Percentiles rank a stretch among this genome's conserved stretches.
Evolutionary conservation across 2,113 vertebrate species (phyloP).

Genomic region (Microcebus ravelobensis): DNA sequence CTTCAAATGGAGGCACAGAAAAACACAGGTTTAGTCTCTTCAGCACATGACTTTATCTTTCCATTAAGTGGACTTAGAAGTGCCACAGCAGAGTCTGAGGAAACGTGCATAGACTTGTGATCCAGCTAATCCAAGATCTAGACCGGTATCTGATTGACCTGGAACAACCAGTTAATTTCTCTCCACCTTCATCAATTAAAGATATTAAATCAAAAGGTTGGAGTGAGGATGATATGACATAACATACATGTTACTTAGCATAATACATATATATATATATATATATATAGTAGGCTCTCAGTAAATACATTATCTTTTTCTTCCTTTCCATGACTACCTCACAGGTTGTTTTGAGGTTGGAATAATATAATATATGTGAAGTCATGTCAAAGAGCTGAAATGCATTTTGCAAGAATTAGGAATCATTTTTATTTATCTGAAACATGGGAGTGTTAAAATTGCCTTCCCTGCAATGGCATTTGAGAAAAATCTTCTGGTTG

Average conservation of each 20-base stretch:
- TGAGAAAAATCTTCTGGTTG: conserved; percentile 4
- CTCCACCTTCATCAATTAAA: neutral
- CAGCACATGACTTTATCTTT: neutral
- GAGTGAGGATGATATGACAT: neutral
- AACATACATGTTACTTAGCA: neutral
- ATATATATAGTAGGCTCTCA: neutral
- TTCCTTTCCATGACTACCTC: neutral
- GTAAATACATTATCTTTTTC: neutral
- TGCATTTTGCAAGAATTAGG: neutral
- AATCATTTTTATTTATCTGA: conserved; percentile 20
- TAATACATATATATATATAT: neutral
- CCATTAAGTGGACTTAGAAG: neutral
- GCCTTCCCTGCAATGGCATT: conserved; percentile 4
- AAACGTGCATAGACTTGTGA: neutral
- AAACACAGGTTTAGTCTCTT: neutral
- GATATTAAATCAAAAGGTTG: neutral
- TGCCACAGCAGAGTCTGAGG: neutral
- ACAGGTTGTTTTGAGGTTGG: neutral
- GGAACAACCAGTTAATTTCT: neutral
- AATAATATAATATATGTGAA: neutral
- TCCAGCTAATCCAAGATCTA: neutral
- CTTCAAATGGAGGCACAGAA: neutral
- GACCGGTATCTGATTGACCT: neutral
- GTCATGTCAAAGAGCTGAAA: neutral
- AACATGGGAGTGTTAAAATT: neutral